Evolutionary conservation across 2,888 invertebrate species (phyloP).

Genomic region (Drosophila neoperkinsi): DNA sequence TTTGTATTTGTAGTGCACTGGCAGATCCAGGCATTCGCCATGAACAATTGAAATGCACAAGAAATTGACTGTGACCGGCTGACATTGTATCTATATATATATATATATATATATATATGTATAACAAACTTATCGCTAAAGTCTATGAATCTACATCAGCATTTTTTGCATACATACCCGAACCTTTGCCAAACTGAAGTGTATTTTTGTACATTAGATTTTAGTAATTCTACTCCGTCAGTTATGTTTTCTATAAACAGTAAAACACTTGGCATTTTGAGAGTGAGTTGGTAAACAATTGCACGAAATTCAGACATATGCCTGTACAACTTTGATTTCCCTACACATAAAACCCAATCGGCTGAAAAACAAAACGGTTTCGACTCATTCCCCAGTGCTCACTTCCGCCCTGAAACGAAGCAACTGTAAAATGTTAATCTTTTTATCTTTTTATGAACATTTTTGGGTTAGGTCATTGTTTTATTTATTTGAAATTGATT

Average conservation of each 20-base stretch:
- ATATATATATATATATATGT: not conserved
- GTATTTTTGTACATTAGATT: not conserved
- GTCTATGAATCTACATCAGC: not conserved
- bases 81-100: not conserved
- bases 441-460: not conserved
- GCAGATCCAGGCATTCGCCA: constrained; percentile 20
- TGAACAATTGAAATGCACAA: constrained; percentile 33
- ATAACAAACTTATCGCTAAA: not conserved
- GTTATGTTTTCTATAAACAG: not conserved
- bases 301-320: not conserved
- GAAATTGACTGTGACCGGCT: constrained; percentile 21
- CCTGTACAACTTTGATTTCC: too few species aligned
- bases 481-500: not conserved
- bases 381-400: not conserved
- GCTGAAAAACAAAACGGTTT: not conserved
- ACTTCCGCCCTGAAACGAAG: too few species aligned
- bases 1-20: constrained; percentile 72
- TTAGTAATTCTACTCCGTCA: not conserved
- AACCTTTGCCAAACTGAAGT: not conserved
- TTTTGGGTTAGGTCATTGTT: not conserved
- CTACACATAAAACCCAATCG: not conserved
- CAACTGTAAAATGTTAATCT: not conserved
- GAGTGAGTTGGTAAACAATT: not conserved
- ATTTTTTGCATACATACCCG: not conserved
- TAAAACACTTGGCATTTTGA: not conserved